Percentiles rank a stretch among this genome's conserved stretches.
These are phyloP conservation scores for Enteromius thamalakanensis DNA, from an alignment of 2,797 vertebrate genomes.

Conservation along the genomic window DNA sequence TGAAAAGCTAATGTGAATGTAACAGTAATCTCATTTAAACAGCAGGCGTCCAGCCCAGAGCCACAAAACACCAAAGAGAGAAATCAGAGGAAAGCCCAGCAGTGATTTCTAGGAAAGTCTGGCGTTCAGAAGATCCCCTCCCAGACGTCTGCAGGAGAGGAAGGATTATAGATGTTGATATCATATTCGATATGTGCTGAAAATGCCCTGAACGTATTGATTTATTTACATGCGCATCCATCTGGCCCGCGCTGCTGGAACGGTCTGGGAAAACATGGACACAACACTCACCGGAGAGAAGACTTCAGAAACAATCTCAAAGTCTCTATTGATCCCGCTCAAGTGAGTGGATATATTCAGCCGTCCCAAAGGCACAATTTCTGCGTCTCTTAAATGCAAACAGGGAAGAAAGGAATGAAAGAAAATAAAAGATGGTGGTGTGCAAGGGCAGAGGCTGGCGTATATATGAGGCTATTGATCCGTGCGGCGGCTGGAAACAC, in stretches of 20 bases:
- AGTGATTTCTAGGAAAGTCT: background rate
- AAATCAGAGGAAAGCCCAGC: background rate
- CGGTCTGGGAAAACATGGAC: constrained; percentile 50
- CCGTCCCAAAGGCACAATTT: constrained; percentile 78
- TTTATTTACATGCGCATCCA: constrained; percentile 75
- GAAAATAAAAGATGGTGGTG: constrained; percentile 75
- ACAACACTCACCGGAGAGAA: constrained; percentile 63
- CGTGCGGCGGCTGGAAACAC: constrained; percentile 77
- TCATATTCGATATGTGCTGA: constrained; percentile 76
- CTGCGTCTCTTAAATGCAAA: constrained; percentile 81
- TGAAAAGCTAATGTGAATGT: background rate
- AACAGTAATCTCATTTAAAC: background rate
- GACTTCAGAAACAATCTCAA: constrained; percentile 85
- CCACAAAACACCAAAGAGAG: background rate
- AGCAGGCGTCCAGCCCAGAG: background rate
- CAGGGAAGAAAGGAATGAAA: constrained; percentile 83
- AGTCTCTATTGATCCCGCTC: constrained; percentile 84
- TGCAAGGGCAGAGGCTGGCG: constrained; percentile 89
- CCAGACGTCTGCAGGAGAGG: constrained; percentile 58
- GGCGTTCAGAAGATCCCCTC: background rate
- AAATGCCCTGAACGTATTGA: constrained; percentile 79
- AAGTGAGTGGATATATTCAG: constrained; percentile 85
- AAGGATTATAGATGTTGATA: constrained; percentile 78
- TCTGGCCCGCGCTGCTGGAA: constrained; percentile 72
- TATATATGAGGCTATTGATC: constrained; percentile 97